These are phyloP conservation scores for Pteropus rufus DNA, from an alignment of 2,797 vertebrate genomes.

Conservation along the genomic window DNA sequence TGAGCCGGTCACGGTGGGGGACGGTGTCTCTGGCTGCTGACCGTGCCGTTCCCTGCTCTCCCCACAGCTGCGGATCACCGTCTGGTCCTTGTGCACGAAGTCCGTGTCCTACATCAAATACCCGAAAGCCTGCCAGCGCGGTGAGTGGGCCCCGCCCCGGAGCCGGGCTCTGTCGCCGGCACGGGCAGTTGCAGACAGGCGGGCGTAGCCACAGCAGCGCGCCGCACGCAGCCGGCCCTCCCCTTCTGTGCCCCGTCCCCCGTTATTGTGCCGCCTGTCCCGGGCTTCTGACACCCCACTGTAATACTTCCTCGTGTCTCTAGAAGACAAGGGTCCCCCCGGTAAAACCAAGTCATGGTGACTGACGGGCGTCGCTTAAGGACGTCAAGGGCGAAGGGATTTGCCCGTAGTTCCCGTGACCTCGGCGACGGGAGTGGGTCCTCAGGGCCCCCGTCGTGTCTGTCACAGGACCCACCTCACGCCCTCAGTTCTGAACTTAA, in stretches of 20 bases:
- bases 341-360: too few species aligned
- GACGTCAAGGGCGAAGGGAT: not conserved
- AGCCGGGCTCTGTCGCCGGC: too few species aligned
- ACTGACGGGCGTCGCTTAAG: fast-evolving
- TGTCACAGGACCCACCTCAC: fast-evolving
- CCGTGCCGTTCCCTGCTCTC: not conserved
- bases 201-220: not conserved
- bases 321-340: not conserved
- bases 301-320: not conserved
- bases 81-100: conserved; percentile 98
- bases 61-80: conserved; percentile 94
- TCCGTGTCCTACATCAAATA: conserved; percentile 99
- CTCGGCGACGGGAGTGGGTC: fast-evolving
- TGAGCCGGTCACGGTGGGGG: too few species aligned
- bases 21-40: not conserved
- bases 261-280: too few species aligned
- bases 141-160: conserved; percentile 82
- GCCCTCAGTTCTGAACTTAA: fast-evolving
- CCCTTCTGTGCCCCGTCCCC: fast-evolving
- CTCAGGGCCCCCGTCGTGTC: too few species aligned
- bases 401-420: fast-evolving
- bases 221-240: fast-evolving
- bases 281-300: fast-evolving
- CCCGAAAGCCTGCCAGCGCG: conserved; percentile 96
- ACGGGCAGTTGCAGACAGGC: not conserved